These are phyloP conservation scores for Chaunax sp. DNA, from an alignment of 2,797 vertebrate genomes.

Conservation along the genomic window DNA sequence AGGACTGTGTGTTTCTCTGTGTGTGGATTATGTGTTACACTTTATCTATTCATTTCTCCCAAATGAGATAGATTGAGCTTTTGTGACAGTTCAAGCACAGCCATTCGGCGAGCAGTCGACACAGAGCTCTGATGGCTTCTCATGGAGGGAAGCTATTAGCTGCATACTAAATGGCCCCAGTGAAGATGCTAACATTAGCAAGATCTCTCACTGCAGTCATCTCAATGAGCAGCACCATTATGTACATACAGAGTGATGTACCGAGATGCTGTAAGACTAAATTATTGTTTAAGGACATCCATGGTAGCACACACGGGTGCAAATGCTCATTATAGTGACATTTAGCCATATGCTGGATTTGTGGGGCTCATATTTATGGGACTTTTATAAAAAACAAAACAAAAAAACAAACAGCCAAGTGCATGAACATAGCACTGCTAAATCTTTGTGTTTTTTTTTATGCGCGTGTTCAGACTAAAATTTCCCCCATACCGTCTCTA, in stretches of 20 bases:
- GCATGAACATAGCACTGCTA: not conserved
- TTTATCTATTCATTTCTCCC: conserved; percentile 60
- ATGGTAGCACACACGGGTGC: conserved; percentile 18
- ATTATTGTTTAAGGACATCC: conserved; percentile 25
- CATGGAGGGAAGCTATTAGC: conserved; percentile 68
- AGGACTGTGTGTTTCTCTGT: conserved; percentile 45
- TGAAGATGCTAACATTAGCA: conserved; percentile 74
- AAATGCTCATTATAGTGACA: conserved; percentile 10
- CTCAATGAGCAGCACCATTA: conserved; percentile 60
- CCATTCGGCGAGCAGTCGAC: conserved; percentile 56
- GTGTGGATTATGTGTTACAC: conserved; percentile 55
- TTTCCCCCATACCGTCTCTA: not conserved
- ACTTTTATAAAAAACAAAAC: conserved; percentile 2
- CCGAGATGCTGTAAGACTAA: conserved; percentile 15
- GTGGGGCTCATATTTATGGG: not conserved
- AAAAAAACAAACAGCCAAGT: not conserved
- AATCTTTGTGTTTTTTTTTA: conserved; percentile 9
- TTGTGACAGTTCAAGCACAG: conserved; percentile 45
- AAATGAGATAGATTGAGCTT: conserved; percentile 53
- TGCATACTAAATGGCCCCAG: conserved; percentile 71
- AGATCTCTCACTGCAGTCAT: conserved; percentile 66
- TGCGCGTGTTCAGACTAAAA: conserved; percentile 16
- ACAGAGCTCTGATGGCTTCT: conserved; percentile 66
- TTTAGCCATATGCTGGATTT: not conserved
- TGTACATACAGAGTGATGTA: conserved; percentile 60